phyloP scores from a whole-genome alignment of 1,140 invertebrate genomes.

The Heliothis subflexa region DNA sequence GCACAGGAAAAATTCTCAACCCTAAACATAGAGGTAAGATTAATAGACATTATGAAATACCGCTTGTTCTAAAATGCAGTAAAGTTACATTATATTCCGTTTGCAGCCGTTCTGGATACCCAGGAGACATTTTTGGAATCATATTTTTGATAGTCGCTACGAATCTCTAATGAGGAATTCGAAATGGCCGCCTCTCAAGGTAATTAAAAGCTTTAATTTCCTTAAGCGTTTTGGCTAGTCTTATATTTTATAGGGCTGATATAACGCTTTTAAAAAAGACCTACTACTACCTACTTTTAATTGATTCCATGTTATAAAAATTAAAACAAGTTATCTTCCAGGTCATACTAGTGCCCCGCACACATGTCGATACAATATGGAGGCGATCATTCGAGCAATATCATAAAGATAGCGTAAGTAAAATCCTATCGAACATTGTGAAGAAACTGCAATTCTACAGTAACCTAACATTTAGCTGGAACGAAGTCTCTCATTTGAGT shows the following conservation, averaged over 20 bases:
- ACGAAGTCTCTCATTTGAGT: conserved; percentile 97
- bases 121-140: conserved; percentile 71
- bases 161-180: conserved; percentile 75
- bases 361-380: conserved; percentile 72
- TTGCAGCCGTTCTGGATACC: conserved; percentile 71
- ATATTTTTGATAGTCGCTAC: conserved; percentile 74
- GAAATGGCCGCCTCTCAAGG: conserved; percentile 76
- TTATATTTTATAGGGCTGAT: too few species aligned
- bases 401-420: conserved; percentile 65
- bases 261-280: too few species aligned
- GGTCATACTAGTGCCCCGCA: conserved; percentile 73
- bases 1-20: conserved; percentile 65
- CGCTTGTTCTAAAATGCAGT: not conserved
- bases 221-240: not conserved
- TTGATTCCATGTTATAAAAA: too few species aligned
- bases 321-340: conserved; percentile 46
- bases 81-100: not conserved
- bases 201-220: conserved; percentile 46
- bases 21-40: conserved; percentile 73
- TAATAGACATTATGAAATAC: not conserved
- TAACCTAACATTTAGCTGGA: conserved; percentile 96
- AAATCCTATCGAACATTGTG: conserved; percentile 89
- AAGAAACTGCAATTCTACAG: conserved; percentile 91
- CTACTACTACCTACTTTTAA: too few species aligned
- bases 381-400: conserved; percentile 68